Conservation (phyloP, 2,888 invertebrate genomes). For the Drosophila koepferae region DNA sequence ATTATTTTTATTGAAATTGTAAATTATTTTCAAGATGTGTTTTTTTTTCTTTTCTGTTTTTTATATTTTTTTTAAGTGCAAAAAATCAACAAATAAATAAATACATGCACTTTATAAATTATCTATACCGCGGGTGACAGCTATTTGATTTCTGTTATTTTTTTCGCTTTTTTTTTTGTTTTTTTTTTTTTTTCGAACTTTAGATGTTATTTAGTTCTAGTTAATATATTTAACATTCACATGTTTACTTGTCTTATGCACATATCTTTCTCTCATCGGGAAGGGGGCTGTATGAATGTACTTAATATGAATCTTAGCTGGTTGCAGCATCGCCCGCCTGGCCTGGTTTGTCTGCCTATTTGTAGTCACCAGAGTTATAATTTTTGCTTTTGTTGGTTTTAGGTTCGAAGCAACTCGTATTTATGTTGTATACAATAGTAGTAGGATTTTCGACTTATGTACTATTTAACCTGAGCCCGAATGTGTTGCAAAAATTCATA, state of each 20-base stretch:
- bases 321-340: not conserved
- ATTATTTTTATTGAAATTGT: constrained; percentile 32
- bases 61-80: constrained; percentile 59
- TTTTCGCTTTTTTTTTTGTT: not conserved
- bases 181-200: constrained; percentile 14
- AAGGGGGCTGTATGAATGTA: constrained; percentile 1
- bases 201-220: constrained; percentile 20
- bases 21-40: constrained; percentile 26
- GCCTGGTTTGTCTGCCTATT: constrained; percentile 10
- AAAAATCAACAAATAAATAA: constrained; percentile 76
- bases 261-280: constrained; percentile 15
- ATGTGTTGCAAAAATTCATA: constrained; percentile 99
- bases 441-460: constrained; percentile 75
- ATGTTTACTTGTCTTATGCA: constrained; percentile 24
- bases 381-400: constrained; percentile 8
- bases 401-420: constrained; percentile 65
- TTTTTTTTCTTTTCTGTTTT: constrained; percentile 24
- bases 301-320: constrained; percentile 12
- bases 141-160: constrained; percentile 15
- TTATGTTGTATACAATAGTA: constrained; percentile 69
- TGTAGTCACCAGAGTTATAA: constrained; percentile 61
- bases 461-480: constrained; percentile 94
- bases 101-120: constrained; percentile 67
- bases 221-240: constrained; percentile 29
- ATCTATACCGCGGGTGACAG: constrained; percentile 29